These are phyloP conservation scores for Microctonus hyperodae DNA, from an alignment of 2,888 invertebrate genomes.

Conservation along the genomic window DNA sequence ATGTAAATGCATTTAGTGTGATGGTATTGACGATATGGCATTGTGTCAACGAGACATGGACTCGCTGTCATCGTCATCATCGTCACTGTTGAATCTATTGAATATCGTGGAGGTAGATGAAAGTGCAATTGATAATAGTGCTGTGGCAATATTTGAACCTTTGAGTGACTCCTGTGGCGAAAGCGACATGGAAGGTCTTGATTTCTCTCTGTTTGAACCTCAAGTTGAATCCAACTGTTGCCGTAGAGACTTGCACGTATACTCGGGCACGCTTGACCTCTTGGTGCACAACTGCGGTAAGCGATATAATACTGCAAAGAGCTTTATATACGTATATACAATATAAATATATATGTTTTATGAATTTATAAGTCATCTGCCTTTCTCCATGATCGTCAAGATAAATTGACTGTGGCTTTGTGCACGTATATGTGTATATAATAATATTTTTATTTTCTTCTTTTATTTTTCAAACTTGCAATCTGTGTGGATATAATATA, in stretches of 20 bases:
- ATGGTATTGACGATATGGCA: slow-evolving; percentile 14
- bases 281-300: slow-evolving; percentile 60
- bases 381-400: slow-evolving; percentile 8
- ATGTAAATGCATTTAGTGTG: slow-evolving; percentile 11
- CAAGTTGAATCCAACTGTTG: slow-evolving; percentile 58
- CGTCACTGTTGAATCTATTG: background rate
- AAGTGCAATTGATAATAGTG: slow-evolving; percentile 36
- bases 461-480: background rate
- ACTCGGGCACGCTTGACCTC: slow-evolving; percentile 59
- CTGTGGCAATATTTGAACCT: slow-evolving; percentile 65
- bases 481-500: background rate
- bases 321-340: background rate
- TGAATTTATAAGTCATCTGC: slow-evolving; percentile 9
- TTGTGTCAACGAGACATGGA: slow-evolving; percentile 14
- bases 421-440: too few species aligned
- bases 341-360: background rate
- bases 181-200: slow-evolving; percentile 73
- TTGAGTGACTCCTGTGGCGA: slow-evolving; percentile 70
- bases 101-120: slow-evolving; percentile 22
- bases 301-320: slow-evolving; percentile 34
- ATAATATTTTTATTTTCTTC: background rate
- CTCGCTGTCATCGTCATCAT: slow-evolving; percentile 16
- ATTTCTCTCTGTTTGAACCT: slow-evolving; percentile 73
- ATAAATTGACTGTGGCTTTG: background rate
- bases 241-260: slow-evolving; percentile 52